Percentiles rank a stretch among this genome's conserved stretches.
Conservation (phyloP, 2,113 vertebrate genomes). For the Dicaeum eximium region DNA sequence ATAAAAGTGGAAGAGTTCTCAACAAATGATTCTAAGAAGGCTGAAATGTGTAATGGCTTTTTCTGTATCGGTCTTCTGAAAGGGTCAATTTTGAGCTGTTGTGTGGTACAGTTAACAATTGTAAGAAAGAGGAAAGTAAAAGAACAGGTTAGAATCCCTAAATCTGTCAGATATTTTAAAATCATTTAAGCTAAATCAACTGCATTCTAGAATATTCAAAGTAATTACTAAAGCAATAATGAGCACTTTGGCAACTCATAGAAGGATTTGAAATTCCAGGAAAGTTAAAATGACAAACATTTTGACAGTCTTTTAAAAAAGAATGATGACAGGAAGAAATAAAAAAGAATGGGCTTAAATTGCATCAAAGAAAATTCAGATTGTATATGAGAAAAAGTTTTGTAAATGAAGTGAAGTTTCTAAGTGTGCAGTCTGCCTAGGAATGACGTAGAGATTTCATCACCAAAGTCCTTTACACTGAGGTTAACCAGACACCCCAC, state of each 20-base stretch:
- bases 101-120: background rate
- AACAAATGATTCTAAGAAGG: background rate
- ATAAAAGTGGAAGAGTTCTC: background rate
- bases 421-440: background rate
- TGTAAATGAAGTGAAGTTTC: background rate
- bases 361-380: background rate
- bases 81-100: background rate
- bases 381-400: background rate
- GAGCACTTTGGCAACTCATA: background rate
- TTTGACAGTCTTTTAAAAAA: background rate
- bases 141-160: background rate
- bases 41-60: background rate
- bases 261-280: background rate
- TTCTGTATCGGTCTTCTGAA: background rate
- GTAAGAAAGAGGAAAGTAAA: background rate
- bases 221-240: background rate
- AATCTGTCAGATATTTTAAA: background rate
- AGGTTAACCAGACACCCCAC: background rate
- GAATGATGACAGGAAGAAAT: background rate
- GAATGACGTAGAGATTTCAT: background rate
- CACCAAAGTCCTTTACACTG: background rate
- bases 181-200: background rate
- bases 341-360: background rate
- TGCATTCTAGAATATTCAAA: background rate
- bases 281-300: background rate